Evolutionary conservation across 2,888 invertebrate species (phyloP), one percentile per base, ranked within the genome.

Genomic region (Terebella lapidaria): DNA sequence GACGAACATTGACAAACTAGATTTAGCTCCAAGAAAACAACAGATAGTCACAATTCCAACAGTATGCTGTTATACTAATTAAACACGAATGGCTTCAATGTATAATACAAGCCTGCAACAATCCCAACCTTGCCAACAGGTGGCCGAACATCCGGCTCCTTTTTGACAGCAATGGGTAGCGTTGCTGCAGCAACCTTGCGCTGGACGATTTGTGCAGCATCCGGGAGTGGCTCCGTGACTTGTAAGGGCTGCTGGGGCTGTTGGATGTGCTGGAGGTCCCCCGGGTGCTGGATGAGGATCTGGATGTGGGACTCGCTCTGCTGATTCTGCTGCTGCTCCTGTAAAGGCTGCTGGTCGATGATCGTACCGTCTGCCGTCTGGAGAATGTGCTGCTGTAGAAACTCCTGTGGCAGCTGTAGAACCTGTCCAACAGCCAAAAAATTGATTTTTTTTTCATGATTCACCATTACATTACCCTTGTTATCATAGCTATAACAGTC

Each of bases 71-170:
- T n/a, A n/a, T n/a, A n/a, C n/a, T n/a, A n/a, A n/a, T n/a, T n/a
- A n/a, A n/a, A n/a, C n/a, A n/a, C n/a, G n/a, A n/a, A n/a, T n/a
- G n/a, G n/a, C n/a, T n/a, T n/a, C n/a, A n/a, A n/a, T n/a, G n/a
- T n/a, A n/a, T n/a, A n/a, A n/a, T n/a, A n/a, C n/a, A n/a, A n/a
- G n/a, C n/a, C n/a, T 35, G 42, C n/a, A 10, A 35, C 42, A 35
- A 35, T 5, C 10, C 54, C 25, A n/a, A 61, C 63, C 57, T 63
- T 63, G 28, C 63, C 63, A n/a, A 63, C 46, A 18, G 63, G 63
- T 1, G 63, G 63, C 45, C 61, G 46, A 3, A 63, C 51, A 2
- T 47, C 56, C 18, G 52, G 53, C 2, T 22, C 25, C n/a, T 22
- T 28, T 5, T 24, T 26, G 47, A 26, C 25, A 20, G 56, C n/a